Evolutionary conservation across 2,113 vertebrate genomes (phyloP), one percentile per base, ranked within the genome.

Genomic region (Cepphus grylle): DNA sequence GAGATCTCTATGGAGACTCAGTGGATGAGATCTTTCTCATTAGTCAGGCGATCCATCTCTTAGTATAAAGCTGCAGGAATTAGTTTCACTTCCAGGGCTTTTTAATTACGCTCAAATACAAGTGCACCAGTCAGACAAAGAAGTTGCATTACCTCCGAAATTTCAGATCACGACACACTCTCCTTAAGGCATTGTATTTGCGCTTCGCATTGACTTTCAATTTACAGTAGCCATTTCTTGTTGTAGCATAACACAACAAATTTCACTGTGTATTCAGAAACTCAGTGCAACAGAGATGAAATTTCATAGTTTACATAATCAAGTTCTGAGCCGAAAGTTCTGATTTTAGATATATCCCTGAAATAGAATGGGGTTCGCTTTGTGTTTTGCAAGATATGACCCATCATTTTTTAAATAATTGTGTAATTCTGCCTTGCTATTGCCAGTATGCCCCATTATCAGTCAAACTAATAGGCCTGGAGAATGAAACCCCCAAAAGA

Each of bases 401-500:
- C 81, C 63, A 52, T 73, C 63, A 49, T 55, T 88, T 97, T 62
- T 55, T 32, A 86, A 91, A 80, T 80, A 85, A 87, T 20, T 45
- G 50, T 86, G 5, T 69, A 86, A 87, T 83, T 93, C 84, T 93
- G 89, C 78, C 55, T 86, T 85, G 65, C 55, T 86, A 12, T 88
- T 91, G 72, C 83, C 81, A 52, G 84, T 77, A 58, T 47, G 38
- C 55, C 81, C 81, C 55, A 26, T 90, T 95, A 96, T 96, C 89
- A 97, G 84, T 95, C 93, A 96, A 95, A 88, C 81, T 94, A 96
- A 96, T 95, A 94, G 79, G 91, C 59, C 84, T 94, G 87, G 71
- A 95, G 79, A 96, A 94, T 45, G 84, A 93, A 97, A 94, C 84
- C 95, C 94, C 95, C 96, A 34, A 90, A 97, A 95, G 95, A 96